phyloP scores from a whole-genome alignment of 2,797 vertebrate genomes.

The Chaunax sp. region DNA sequence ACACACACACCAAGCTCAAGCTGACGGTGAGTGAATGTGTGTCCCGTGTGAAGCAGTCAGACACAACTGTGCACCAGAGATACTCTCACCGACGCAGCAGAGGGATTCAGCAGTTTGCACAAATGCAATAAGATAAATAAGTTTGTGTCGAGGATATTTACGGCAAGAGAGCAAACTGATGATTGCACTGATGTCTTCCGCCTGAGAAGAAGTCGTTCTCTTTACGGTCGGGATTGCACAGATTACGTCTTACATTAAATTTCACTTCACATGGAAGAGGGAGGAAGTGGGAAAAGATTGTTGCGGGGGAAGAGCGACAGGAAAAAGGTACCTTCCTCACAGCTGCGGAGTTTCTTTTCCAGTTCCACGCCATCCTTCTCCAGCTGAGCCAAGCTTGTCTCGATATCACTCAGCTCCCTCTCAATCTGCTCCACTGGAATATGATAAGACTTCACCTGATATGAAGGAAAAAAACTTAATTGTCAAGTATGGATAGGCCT shows the following conservation, averaged over 20 bases:
- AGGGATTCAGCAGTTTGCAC: constrained; percentile 40
- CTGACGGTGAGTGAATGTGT: constrained; percentile 39
- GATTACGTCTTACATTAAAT: constrained; percentile 22
- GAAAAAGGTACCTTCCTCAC: constrained; percentile 87
- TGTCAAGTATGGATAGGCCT: constrained; percentile 6
- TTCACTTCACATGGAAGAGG: constrained; percentile 4
- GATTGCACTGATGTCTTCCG: neutral
- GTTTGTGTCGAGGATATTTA: constrained; percentile 29
- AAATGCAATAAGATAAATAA: constrained; percentile 53
- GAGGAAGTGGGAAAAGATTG: neutral
- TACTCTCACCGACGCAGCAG: constrained; percentile 28
- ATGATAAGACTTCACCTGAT: constrained; percentile 82
- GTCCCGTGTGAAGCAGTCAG: constrained; percentile 64
- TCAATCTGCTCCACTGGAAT: constrained; percentile 87
- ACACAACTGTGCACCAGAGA: constrained; percentile 44
- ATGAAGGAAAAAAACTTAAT: constrained; percentile 48
- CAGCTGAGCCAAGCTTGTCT: constrained; percentile 86
- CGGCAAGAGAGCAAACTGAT: constrained; percentile 6
- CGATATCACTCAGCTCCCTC: constrained; percentile 85
- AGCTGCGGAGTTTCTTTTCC: constrained; percentile 89
- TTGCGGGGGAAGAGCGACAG: neutral
- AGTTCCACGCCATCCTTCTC: constrained; percentile 90
- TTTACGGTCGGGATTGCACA: constrained; percentile 6
- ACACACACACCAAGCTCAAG: constrained; percentile 48
- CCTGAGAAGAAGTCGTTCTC: constrained; percentile 1